Evolutionary conservation across 64 coral and sea anemone genomes (phyloP).

Genomic region (Orbicella faveolata): DNA sequence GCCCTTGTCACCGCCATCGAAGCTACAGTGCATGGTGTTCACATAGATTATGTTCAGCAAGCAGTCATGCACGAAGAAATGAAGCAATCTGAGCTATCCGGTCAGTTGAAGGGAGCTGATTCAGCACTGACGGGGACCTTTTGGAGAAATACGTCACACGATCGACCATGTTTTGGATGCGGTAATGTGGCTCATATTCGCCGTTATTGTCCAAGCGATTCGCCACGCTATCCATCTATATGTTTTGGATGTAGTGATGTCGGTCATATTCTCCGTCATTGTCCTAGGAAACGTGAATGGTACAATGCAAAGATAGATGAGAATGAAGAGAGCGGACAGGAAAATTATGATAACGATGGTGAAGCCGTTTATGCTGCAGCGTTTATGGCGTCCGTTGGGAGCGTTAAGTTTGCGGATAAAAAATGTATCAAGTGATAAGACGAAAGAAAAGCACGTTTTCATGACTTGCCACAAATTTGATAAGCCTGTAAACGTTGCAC

Average conservation of each 20-base stretch:
- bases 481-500: slow-evolving; percentile 20
- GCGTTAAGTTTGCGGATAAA: background rate
- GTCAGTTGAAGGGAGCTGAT: slow-evolving; percentile 10
- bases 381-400: slow-evolving; percentile 19
- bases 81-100: slow-evolving; percentile 14
- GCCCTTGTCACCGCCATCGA: slow-evolving; percentile 38
- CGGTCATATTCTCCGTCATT: background rate
- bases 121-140: slow-evolving; percentile 13
- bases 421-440: slow-evolving; percentile 39
- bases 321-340: background rate
- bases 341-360: background rate
- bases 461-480: slow-evolving; percentile 37
- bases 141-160: background rate
- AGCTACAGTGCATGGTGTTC: background rate
- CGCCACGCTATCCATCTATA: background rate
- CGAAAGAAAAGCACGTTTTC: slow-evolving; percentile 34
- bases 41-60: background rate
- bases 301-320: background rate
- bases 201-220: too few relatives aligned
- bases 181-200: too few relatives aligned
- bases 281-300: slow-evolving; percentile 5
- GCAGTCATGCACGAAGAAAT: background rate
- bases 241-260: background rate
- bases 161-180: slow-evolving; percentile 1
- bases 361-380: background rate